Percentiles rank a stretch among this genome's conserved stretches.
Conservation (phyloP, 2,888 invertebrate species). For the Dendrolimus pini region DNA sequence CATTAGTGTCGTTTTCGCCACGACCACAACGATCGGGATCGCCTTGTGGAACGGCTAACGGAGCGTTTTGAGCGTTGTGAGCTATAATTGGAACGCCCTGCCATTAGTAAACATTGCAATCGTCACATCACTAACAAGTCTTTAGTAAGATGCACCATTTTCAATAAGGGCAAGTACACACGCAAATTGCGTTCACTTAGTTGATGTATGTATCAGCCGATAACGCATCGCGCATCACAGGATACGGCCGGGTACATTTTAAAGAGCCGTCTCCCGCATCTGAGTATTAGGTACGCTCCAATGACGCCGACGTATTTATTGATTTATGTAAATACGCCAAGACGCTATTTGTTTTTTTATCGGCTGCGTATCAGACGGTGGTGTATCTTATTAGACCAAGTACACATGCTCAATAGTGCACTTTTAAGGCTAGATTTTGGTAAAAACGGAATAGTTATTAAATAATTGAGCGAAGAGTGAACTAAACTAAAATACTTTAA, state of each 20-base stretch:
- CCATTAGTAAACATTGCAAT: too few relatives aligned
- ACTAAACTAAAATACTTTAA: too few relatives aligned
- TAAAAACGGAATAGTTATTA: too few relatives aligned
- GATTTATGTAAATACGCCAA: conserved; percentile 43
- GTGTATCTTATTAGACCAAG: not conserved
- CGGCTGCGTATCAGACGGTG: not conserved
- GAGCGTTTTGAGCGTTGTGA: too few relatives aligned
- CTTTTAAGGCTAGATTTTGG: not conserved
- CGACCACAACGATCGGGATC: too few relatives aligned
- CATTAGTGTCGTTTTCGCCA: too few relatives aligned
- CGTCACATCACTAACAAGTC: too few relatives aligned
- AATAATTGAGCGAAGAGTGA: too few relatives aligned
- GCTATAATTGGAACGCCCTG: too few relatives aligned
- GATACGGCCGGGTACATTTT: not conserved
- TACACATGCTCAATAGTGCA: not conserved
- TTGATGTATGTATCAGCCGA: not conserved
- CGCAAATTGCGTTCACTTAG: not conserved
- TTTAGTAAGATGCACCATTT: too few relatives aligned
- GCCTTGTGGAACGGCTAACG: too few relatives aligned
- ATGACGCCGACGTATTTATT: conserved; percentile 30
- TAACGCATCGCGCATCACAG: not conserved
- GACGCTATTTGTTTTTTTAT: conserved; percentile 17
- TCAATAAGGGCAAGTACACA: not conserved
- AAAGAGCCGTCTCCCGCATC: not conserved
- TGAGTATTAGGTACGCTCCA: not conserved